Conservation (phyloP, 2,888 invertebrate genomes). For the Chesias legatella region DNA sequence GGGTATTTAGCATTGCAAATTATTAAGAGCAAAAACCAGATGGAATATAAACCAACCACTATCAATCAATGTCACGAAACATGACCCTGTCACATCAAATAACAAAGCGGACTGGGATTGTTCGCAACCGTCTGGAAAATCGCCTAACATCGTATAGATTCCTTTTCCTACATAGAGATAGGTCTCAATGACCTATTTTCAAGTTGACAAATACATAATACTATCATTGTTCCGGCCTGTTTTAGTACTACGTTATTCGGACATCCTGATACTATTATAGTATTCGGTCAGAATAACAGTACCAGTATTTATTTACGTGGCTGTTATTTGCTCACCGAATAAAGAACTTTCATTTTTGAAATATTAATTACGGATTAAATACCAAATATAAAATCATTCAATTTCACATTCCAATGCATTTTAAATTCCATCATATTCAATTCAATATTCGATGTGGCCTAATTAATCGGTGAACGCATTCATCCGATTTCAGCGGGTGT, state of each 20-base stretch:
- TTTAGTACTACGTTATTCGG: no score
- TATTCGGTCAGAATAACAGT: no score
- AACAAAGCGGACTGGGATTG: constrained; percentile 26
- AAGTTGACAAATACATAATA: no score
- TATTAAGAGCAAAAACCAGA: constrained; percentile 14
- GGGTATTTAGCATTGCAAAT: no score
- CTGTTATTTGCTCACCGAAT: no score
- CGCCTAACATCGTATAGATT: constrained; percentile 8
- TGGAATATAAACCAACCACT: constrained; percentile 23
- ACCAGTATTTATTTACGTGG: no score
- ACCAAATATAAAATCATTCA: constrained; percentile 13
- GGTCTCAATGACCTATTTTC: no score
- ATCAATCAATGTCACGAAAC: constrained; percentile 51
- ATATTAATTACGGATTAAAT: neutral
- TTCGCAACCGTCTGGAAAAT: constrained; percentile 21
- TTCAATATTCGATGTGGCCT: constrained; percentile 16
- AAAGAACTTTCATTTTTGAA: no score
- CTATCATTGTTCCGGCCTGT: no score
- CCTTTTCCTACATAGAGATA: no score
- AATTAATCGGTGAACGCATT: constrained; percentile 16
- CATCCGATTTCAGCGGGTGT: constrained; percentile 14
- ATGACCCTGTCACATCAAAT: constrained; percentile 40
- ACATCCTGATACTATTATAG: no score
- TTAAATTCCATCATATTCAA: constrained; percentile 7
- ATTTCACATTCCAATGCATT: constrained; percentile 11